Evolutionary conservation across 2,113 vertebrate species (phyloP).

Genomic region (Serinus canaria): DNA sequence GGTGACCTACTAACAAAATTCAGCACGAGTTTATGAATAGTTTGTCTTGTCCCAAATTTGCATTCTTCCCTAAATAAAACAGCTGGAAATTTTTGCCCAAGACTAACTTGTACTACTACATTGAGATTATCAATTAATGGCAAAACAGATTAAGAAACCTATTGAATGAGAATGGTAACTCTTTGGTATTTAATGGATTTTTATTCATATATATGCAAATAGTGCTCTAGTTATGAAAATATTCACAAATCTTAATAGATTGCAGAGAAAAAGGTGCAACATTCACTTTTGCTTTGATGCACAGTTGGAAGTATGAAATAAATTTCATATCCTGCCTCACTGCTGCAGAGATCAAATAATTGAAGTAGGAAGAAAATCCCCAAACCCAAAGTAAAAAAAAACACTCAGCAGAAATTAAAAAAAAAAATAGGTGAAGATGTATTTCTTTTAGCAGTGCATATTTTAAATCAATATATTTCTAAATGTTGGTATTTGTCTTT

Average conservation of each 20-base stretch:
- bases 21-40: constrained; percentile 28
- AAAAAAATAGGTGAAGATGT: neutral
- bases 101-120: neutral
- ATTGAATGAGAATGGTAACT: neutral
- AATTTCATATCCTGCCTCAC: neutral
- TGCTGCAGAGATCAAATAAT: neutral
- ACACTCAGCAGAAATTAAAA: neutral
- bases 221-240: neutral
- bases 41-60: constrained; percentile 37
- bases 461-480: neutral
- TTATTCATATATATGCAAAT: neutral
- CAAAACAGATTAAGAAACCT: neutral
- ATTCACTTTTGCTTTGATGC: neutral
- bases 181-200: neutral
- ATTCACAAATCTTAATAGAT: neutral
- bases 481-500: neutral
- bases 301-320: neutral
- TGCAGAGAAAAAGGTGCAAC: neutral
- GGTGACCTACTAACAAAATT: constrained; percentile 45
- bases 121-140: neutral
- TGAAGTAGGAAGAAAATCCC: neutral
- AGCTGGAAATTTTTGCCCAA: neutral
- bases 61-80: constrained; percentile 15
- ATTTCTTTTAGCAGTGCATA: neutral
- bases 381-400: neutral